Evolutionary conservation across 2,888 invertebrate genomes (phyloP), one percentile per base, ranked within the genome.

Genomic region (Synergus japonicus): DNA sequence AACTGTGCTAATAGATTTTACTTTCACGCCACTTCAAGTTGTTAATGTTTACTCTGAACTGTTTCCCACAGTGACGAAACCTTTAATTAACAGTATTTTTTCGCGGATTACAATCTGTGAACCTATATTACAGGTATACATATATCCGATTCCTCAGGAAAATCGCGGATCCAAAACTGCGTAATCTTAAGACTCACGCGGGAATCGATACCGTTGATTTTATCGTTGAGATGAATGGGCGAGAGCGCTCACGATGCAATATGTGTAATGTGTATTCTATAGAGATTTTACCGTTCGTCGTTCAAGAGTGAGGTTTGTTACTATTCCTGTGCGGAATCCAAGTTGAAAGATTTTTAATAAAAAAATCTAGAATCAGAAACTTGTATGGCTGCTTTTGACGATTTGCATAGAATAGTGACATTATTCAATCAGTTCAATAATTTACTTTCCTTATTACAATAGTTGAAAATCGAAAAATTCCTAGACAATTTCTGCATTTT

Each of bases 191-290:
- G 22, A 60, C 60, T 18, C 18, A 44, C 66, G 43, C 44, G 66
- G 44, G 44, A 67, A 67, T 67, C 66, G 66, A 67, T 67, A 67
- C 66, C 44, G 44, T 67, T 67, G 44, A 67, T 43, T 67, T 67
- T 67, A 67, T 67, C 66, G 66, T 67, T 44, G 18, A 67, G 66
- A 67, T 67, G 66, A 67, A 67, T 44, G 44, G 66, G 43, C 66
- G 66, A 67, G 66, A 67, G 66, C 22, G 66, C 44, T 67, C 44
- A 18, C n/a, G 66, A 43, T 67, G 66, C 43, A 67, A 67, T 43
- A 67, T 67, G 43, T 67, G 44, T 67, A 44, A 29, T 29, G 29
- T 29, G 29, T 29, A 29, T 67, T 67, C 44, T 67, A 43, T 67
- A 67, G 9, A 67, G 41, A 67, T 67, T 67, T 67, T 44, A 67